Percentiles rank a stretch among this genome's conserved stretches.
Conservation (phyloP, 2,888 invertebrate genomes). For the Gari tellinella region DNA sequence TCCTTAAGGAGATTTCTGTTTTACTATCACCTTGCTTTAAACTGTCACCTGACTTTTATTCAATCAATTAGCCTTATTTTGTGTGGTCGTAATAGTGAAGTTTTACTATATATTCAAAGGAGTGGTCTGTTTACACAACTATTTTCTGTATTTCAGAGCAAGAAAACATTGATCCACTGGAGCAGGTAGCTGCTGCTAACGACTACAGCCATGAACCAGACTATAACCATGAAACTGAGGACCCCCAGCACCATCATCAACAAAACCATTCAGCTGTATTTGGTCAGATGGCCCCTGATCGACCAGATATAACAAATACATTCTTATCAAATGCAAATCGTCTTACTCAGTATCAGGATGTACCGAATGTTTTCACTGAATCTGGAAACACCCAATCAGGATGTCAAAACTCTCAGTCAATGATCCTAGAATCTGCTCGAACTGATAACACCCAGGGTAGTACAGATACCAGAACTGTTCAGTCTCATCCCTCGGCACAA, state of each 20-base stretch:
- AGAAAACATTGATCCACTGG: constrained; percentile 53
- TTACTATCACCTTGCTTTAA: no score
- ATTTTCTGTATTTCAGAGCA: constrained; percentile 34
- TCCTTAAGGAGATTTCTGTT: no score
- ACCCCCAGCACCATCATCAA: not conserved
- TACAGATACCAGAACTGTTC: constrained; percentile 8
- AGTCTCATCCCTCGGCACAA: constrained; percentile 21
- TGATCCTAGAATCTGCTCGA: constrained; percentile 43
- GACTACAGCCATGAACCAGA: not conserved
- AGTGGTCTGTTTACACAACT: no score
- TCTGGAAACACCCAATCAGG: not conserved
- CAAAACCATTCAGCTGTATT: constrained; percentile 46
- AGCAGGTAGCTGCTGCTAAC: constrained; percentile 54
- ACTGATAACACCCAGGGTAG: constrained; percentile 25
- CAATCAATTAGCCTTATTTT: no score
- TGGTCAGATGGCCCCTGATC: constrained; percentile 17
- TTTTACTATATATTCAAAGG: no score
- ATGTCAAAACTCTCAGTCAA: constrained; percentile 10
- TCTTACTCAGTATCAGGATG: constrained; percentile 44
- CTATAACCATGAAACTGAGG: not conserved
- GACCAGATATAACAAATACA: constrained; percentile 38
- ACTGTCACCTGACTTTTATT: no score
- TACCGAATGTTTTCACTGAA: constrained; percentile 45
- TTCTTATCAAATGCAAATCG: constrained; percentile 49
- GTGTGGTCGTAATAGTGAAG: no score